Percentiles rank a stretch among this genome's conserved stretches.
Evolutionary conservation across 2,797 vertebrate species (phyloP).

Genomic region (Parauchenoglanis punctatus): DNA sequence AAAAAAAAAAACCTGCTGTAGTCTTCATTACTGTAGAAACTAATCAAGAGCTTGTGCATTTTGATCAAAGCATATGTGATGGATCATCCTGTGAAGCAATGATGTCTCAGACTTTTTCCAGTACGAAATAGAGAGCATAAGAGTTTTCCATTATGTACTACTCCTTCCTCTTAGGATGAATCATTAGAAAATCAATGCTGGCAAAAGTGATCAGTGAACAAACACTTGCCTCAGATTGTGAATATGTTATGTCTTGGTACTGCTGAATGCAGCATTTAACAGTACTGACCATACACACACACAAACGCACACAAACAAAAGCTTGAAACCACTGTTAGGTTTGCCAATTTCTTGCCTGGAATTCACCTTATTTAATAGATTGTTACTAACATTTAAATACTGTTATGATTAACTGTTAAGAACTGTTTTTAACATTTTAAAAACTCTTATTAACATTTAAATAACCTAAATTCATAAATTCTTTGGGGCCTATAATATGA

Average conservation of each 20-base stretch:
- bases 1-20: not conserved
- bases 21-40: not conserved
- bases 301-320: too few relatives aligned
- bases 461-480: not conserved
- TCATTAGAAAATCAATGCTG: not conserved
- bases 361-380: not conserved
- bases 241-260: not conserved
- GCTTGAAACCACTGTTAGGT: not conserved
- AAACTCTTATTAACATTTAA: not conserved
- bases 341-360: not conserved
- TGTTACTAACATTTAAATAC: not conserved
- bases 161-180: not conserved
- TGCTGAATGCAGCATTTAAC: not conserved
- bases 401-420: too few relatives aligned
- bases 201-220: not conserved
- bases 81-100: not conserved
- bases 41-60: not conserved
- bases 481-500: not conserved
- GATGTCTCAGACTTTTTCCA: not conserved
- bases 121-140: not conserved
- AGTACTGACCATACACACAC: not conserved
- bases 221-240: not conserved
- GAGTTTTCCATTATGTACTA: not conserved
- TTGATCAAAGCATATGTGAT: not conserved
- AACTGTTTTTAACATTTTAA: not conserved